These are phyloP conservation scores for Epizoanthus ramosus DNA, from an alignment of 92 coral and sea anemone species.

Conservation along the genomic window DNA sequence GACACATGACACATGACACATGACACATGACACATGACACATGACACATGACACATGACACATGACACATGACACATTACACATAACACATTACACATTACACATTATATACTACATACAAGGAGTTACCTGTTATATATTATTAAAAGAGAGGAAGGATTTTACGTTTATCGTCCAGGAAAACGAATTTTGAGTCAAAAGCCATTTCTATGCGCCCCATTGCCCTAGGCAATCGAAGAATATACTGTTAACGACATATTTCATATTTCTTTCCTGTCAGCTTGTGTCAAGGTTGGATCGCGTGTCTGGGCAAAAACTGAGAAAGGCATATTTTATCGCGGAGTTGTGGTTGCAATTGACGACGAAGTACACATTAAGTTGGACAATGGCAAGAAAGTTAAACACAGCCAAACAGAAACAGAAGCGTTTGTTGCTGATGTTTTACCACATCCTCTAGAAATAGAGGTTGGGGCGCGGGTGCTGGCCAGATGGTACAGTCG, in stretches of 20 bases:
- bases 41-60: too few species aligned
- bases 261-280: slow-evolving; percentile 48
- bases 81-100: too few species aligned
- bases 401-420: slow-evolving; percentile 62
- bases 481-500: slow-evolving; percentile 91
- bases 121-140: too few species aligned
- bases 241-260: background rate
- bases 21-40: too few species aligned
- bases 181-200: background rate
- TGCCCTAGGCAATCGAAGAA: background rate
- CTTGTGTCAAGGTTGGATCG: slow-evolving; percentile 78
- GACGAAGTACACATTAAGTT: slow-evolving; percentile 84
- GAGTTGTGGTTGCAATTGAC: slow-evolving; percentile 82
- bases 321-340: slow-evolving; percentile 85
- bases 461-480: slow-evolving; percentile 83
- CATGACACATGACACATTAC: too few species aligned
- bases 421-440: slow-evolving; percentile 83
- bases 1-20: too few species aligned
- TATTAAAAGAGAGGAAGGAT: too few species aligned
- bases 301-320: slow-evolving; percentile 94
- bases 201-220: background rate
- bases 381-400: slow-evolving; percentile 84
- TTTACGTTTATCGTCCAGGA: too few species aligned
- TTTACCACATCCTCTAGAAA: slow-evolving; percentile 84
- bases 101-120: too few species aligned